phyloP scores from a whole-genome alignment of 2,113 vertebrate genomes.

The Cyanocitta stelleri region DNA sequence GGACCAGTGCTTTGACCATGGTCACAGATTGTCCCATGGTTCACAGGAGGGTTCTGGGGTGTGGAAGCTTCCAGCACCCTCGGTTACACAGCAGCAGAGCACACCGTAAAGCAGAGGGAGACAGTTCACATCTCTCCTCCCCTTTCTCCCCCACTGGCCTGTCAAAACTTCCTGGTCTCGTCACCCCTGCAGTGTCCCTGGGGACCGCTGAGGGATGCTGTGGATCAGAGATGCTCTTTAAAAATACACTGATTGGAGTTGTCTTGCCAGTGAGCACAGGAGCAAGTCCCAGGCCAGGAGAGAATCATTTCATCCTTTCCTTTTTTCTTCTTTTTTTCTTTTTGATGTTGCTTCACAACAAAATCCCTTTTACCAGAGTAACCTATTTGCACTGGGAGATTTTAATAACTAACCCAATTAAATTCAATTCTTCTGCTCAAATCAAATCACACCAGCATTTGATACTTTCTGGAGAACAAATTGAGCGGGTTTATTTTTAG shows the following conservation, averaged over 20 bases:
- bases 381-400: slow-evolving; percentile 36
- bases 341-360: slow-evolving; percentile 29
- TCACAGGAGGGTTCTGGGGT: neutral
- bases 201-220: slow-evolving; percentile 42
- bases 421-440: slow-evolving; percentile 24
- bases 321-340: neutral
- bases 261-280: neutral
- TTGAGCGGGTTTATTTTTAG: slow-evolving; percentile 2
- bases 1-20: rapidly evolving
- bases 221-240: slow-evolving; percentile 14
- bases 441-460: neutral
- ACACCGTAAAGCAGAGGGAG: neutral
- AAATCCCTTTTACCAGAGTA: slow-evolving; percentile 25
- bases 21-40: neutral
- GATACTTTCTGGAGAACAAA: slow-evolving; percentile 24
- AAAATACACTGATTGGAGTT: neutral
- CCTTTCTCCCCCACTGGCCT: neutral
- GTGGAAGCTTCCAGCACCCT: neutral
- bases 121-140: neutral
- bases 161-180: neutral
- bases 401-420: slow-evolving; percentile 60
- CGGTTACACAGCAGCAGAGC: neutral
- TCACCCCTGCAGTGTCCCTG: neutral
- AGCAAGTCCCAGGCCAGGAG: neutral
- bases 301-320: neutral